phyloP scores from a whole-genome alignment of 2,888 invertebrate genomes.

The Neoaliturus tenellus region DNA sequence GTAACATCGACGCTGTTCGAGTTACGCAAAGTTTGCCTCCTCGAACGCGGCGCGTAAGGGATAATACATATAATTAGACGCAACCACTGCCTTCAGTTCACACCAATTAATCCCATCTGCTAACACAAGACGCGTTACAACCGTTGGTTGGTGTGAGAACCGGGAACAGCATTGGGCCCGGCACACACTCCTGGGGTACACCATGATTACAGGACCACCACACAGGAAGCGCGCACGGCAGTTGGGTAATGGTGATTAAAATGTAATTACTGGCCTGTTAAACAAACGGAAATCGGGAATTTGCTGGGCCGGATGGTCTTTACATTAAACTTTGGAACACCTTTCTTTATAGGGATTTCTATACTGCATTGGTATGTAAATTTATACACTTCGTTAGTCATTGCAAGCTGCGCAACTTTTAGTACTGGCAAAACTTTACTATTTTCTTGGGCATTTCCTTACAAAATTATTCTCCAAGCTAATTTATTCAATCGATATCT shows the following conservation, averaged over 20 bases:
- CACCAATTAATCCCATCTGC: background rate
- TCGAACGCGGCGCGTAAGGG: no score
- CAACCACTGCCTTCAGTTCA: background rate
- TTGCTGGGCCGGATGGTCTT: background rate
- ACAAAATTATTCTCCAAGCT: no score
- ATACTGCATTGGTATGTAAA: background rate
- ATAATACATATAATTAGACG: background rate
- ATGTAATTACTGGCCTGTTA: background rate
- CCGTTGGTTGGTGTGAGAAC: background rate
- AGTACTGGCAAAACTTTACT: no score
- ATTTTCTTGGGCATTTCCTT: no score
- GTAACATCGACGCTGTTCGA: no score
- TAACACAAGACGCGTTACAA: background rate
- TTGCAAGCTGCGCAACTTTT: no score
- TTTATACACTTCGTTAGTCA: background rate
- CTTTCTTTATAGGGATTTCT: background rate
- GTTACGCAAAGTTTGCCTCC: no score
- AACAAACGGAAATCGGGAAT: constrained; percentile 1
- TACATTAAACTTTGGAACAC: background rate
- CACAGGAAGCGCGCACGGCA: background rate
- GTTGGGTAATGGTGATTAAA: constrained; percentile 4
- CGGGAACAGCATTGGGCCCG: background rate
- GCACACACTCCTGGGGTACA: background rate
- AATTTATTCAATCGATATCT: no score
- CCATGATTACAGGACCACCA: background rate